phyloP scores from a whole-genome alignment of 1,140 invertebrate species.

The Danaus plexippus region DNA sequence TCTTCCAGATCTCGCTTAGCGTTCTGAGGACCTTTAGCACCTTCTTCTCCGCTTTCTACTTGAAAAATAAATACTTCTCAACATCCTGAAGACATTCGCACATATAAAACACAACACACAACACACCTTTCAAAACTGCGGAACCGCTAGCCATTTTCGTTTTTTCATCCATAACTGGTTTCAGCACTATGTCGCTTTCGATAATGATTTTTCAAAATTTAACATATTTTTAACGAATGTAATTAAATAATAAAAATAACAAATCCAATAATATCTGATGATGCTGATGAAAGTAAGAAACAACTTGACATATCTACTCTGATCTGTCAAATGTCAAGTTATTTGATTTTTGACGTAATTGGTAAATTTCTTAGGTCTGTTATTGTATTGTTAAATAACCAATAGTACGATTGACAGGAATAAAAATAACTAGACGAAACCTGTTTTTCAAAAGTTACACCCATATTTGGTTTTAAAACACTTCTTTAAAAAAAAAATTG shows the following conservation, averaged over 20 bases:
- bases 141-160: slow-evolving; percentile 43
- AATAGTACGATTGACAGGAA: no score
- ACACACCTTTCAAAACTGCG: slow-evolving; percentile 51
- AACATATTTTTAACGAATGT: slow-evolving; percentile 10
- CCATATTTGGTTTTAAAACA: no score
- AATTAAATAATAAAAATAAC: slow-evolving; percentile 17
- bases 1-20: slow-evolving; percentile 77
- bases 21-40: slow-evolving; percentile 31
- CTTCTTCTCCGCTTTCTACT: slow-evolving; percentile 43
- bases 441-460: no score
- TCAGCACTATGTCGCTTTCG: no score
- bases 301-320: slow-evolving; percentile 15
- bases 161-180: slow-evolving; percentile 26
- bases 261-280: slow-evolving; percentile 16
- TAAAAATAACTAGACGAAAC: no score
- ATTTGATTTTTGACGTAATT: no score
- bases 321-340: no score
- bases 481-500: no score
- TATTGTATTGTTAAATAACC: no score
- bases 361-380: no score
- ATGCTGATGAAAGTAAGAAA: slow-evolving; percentile 22
- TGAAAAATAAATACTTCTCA: slow-evolving; percentile 60
- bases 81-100: slow-evolving; percentile 31
- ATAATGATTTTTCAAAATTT: neutral
- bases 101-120: slow-evolving; percentile 27